These are phyloP conservation scores for Apteryx mantelli DNA, from an alignment of 2,113 vertebrate genomes.

Conservation along the genomic window DNA sequence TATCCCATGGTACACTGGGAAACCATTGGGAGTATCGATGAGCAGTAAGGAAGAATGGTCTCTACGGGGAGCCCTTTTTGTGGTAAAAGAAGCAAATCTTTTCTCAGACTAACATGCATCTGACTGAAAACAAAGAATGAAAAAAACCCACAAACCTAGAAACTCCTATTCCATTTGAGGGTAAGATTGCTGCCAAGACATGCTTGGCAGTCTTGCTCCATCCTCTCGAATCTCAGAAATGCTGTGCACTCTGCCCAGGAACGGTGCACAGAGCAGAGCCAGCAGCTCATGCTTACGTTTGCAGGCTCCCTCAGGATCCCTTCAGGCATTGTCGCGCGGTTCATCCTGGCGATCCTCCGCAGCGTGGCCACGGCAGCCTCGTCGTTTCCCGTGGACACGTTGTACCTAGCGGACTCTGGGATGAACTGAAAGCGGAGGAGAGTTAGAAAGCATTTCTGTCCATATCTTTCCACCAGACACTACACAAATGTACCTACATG, in stretches of 20 bases:
- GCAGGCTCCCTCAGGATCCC: slow-evolving; percentile 81
- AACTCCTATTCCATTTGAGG: not conserved
- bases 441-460: not conserved
- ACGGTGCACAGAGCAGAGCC: rapidly evolving
- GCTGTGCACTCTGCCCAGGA: rapidly evolving
- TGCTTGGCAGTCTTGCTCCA: rapidly evolving
- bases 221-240: no score
- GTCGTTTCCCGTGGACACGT: slow-evolving; percentile 85
- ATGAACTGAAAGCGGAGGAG: slow-evolving; percentile 82
- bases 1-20: no score
- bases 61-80: not conserved
- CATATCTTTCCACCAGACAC: no score
- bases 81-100: not conserved
- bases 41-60: rapidly evolving
- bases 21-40: not conserved
- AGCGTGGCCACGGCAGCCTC: slow-evolving; percentile 82
- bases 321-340: slow-evolving; percentile 77
- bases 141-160: not conserved
- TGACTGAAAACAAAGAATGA: rapidly evolving
- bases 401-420: slow-evolving; percentile 90
- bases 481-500: not conserved
- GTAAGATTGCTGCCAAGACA: rapidly evolving
- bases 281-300: slow-evolving; percentile 63
- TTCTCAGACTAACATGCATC: not conserved
- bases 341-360: slow-evolving; percentile 84